Evolutionary conservation across 2,888 invertebrate genomes (phyloP).

Genomic region (Oxytorus armatus): DNA sequence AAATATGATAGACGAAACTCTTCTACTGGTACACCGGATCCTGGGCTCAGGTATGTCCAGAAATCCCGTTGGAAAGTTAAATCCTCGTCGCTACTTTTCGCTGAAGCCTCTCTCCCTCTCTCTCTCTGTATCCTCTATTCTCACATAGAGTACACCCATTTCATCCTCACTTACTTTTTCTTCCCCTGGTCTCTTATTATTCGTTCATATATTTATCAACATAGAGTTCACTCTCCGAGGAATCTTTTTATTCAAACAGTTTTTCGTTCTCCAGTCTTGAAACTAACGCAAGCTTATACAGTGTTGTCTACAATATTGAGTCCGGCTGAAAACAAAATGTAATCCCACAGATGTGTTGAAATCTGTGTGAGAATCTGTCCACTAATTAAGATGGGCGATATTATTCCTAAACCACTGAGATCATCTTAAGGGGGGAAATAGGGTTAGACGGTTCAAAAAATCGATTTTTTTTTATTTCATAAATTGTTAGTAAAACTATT

Average conservation of each 20-base stretch:
- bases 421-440: too few relatives aligned
- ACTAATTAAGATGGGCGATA: too few relatives aligned
- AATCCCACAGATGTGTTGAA: neutral
- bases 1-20: constrained; percentile 37
- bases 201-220: neutral
- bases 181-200: neutral
- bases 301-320: neutral
- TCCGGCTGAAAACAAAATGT: neutral
- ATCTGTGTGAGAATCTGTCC: too few relatives aligned
- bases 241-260: neutral
- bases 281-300: neutral
- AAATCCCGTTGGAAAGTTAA: constrained; percentile 73
- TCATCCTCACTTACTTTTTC: neutral
- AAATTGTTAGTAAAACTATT: too few relatives aligned
- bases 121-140: constrained; percentile 38
- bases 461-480: too few relatives aligned
- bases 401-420: too few relatives aligned
- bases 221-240: neutral
- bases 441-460: too few relatives aligned
- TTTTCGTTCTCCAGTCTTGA: too few relatives aligned
- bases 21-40: constrained; percentile 36
- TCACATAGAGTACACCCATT: constrained; percentile 31
- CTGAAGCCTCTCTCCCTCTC: constrained; percentile 37
- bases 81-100: constrained; percentile 72
- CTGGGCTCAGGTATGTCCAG: constrained; percentile 34